These are phyloP conservation scores for Ellobium chinense DNA, from an alignment of 2,888 invertebrate genomes.

Conservation along the genomic window DNA sequence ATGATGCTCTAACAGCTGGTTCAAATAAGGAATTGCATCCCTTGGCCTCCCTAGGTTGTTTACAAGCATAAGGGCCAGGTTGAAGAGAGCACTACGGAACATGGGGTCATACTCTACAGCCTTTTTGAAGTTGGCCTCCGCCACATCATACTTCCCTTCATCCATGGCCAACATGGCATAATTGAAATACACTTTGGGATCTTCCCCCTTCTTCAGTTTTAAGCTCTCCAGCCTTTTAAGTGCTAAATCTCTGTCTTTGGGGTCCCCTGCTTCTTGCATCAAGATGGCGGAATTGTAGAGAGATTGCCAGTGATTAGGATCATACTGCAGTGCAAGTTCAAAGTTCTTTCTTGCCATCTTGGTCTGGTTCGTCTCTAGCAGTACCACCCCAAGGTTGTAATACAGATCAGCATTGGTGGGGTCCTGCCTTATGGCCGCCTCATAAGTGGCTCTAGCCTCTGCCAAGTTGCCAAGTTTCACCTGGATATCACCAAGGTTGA, in stretches of 20 bases:
- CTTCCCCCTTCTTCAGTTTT: slow-evolving; percentile 86
- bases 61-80: slow-evolving; percentile 89
- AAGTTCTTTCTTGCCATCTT: slow-evolving; percentile 94
- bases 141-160: slow-evolving; percentile 91
- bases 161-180: slow-evolving; percentile 98
- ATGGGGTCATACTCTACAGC: slow-evolving; percentile 87
- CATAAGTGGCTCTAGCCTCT: slow-evolving; percentile 96
- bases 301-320: slow-evolving; percentile 97
- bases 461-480: slow-evolving; percentile 93
- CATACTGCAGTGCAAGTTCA: slow-evolving; percentile 93
- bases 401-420: slow-evolving; percentile 78
- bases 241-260: slow-evolving; percentile 86
- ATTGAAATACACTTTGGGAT: slow-evolving; percentile 96
- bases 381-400: slow-evolving; percentile 82
- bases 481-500: slow-evolving; percentile 96
- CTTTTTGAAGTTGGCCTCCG: slow-evolving; percentile 93
- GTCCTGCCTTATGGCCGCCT: slow-evolving; percentile 93
- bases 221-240: slow-evolving; percentile 86
- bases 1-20: slow-evolving; percentile 89
- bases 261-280: slow-evolving; percentile 92
- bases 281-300: slow-evolving; percentile 96
- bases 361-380: slow-evolving; percentile 94
- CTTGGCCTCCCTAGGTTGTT: slow-evolving; percentile 93
- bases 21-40: slow-evolving; percentile 94
- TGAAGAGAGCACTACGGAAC: slow-evolving; percentile 96